Conservation (phyloP, 2,797 vertebrate genomes). For the Girardinus metallicus region DNA sequence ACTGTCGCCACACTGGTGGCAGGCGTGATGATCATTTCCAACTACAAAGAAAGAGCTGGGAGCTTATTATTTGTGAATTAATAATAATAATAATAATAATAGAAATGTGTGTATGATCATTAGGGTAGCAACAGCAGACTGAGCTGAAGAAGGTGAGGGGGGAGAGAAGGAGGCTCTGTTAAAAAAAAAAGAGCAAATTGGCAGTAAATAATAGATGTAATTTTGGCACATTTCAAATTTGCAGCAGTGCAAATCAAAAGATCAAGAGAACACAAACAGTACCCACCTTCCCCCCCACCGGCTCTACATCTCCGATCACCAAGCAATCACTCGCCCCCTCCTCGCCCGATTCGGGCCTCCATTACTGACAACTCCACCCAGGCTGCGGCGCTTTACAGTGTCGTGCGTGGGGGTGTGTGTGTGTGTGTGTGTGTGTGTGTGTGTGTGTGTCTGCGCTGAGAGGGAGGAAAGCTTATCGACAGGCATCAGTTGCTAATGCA, state of each 20-base stretch:
- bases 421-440: constrained; percentile 30
- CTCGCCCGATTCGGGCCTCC: constrained; percentile 63
- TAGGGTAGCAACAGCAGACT: constrained; percentile 53
- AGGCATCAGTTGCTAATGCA: constrained; percentile 81
- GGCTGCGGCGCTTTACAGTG: constrained; percentile 38
- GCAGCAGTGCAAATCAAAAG: constrained; percentile 80
- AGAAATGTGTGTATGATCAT: constrained; percentile 69
- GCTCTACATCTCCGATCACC: constrained; percentile 52
- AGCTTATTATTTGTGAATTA: constrained; percentile 73
- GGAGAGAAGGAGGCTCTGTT: constrained; percentile 49
- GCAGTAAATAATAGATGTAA: constrained; percentile 85
- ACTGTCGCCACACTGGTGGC: constrained; percentile 49
- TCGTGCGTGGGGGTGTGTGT: constrained; percentile 30
- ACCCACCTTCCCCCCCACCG: constrained; percentile 37
- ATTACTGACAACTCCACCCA: constrained; percentile 75
- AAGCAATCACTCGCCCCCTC: constrained; percentile 18
- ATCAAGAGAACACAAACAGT: constrained; percentile 81
- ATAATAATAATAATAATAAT: constrained; percentile 19
- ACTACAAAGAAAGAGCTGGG: constrained; percentile 64
- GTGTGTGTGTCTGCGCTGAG: constrained; percentile 33
- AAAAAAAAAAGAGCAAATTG: constrained; percentile 79
- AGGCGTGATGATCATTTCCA: constrained; percentile 63
- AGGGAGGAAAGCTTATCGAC: constrained; percentile 75
- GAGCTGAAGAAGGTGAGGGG: constrained; percentile 34
- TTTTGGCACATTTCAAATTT: constrained; percentile 83